phyloP scores from a whole-genome alignment of 2,888 invertebrate genomes.

The Zaprionus lineosus region DNA sequence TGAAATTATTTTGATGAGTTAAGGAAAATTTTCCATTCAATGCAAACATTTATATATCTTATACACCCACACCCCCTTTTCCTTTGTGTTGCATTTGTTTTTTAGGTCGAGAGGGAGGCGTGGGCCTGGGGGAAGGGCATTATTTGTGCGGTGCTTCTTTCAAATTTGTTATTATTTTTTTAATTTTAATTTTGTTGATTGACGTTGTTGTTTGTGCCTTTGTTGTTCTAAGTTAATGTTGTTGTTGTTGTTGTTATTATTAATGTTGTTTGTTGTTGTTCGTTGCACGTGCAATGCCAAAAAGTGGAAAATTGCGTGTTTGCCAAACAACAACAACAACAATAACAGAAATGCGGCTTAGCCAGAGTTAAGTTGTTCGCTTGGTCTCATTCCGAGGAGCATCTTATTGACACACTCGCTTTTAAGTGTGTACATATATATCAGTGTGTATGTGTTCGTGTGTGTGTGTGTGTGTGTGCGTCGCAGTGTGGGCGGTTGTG shows the following conservation, averaged over 20 bases:
- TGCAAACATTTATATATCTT: slow-evolving; percentile 17
- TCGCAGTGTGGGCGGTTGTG: too few species aligned
- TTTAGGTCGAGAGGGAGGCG: background rate
- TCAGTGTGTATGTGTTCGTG: slow-evolving; percentile 8
- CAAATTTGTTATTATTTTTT: slow-evolving; percentile 71
- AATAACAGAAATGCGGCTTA: slow-evolving; percentile 14
- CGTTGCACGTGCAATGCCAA: slow-evolving; percentile 63
- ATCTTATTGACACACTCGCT: slow-evolving; percentile 40
- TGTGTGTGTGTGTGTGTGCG: slow-evolving; percentile 12
- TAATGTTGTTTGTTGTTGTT: slow-evolving; percentile 21
- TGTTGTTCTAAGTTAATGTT: slow-evolving; percentile 1
- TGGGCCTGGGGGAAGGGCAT: slow-evolving; percentile 1
- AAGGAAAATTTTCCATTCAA: slow-evolving; percentile 62
- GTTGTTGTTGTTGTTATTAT: slow-evolving; percentile 15
- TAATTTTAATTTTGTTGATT: slow-evolving; percentile 71
- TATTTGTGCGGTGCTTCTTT: slow-evolving; percentile 46
- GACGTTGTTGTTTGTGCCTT: slow-evolving; percentile 31
- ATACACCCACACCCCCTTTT: too few species aligned
- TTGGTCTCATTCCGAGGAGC: slow-evolving; percentile 10
- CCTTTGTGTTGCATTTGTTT: slow-evolving; percentile 9
- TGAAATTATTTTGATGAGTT: slow-evolving; percentile 62
- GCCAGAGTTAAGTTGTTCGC: slow-evolving; percentile 45
- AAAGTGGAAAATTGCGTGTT: slow-evolving; percentile 68
- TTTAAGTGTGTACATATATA: background rate
- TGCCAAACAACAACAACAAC: slow-evolving; percentile 53